Evolutionary conservation across 2,797 vertebrate genomes (phyloP).

Genomic region (Lerista edwardsae): DNA sequence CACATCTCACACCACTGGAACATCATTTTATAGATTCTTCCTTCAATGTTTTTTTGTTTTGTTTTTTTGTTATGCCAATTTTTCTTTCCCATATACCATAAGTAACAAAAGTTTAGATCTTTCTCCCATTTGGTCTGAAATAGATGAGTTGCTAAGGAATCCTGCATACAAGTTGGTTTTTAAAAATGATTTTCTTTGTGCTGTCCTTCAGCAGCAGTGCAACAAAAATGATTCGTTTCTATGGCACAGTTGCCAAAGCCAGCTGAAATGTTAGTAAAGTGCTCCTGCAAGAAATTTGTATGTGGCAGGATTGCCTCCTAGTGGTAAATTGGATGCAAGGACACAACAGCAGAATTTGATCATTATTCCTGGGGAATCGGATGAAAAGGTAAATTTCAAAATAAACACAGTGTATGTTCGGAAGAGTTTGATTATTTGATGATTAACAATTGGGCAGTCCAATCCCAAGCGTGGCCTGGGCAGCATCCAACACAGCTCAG

Average conservation of each 20-base stretch:
- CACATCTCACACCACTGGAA: background rate
- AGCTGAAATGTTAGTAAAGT: accelerated
- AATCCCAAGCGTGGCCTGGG: too few relatives aligned
- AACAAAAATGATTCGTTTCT: background rate
- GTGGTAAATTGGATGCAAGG: constrained; percentile 50
- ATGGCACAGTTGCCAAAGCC: background rate
- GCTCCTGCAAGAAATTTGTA: background rate
- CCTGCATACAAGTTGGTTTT: background rate
- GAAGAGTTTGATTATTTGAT: background rate
- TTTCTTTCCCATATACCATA: background rate
- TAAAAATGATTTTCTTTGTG: background rate
- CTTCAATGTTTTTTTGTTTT: background rate
- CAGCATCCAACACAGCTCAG: too few relatives aligned
- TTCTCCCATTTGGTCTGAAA: background rate
- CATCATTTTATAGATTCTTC: background rate
- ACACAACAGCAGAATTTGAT: background rate
- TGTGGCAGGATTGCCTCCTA: constrained; percentile 56
- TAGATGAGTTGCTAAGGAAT: background rate
- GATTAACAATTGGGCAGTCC: background rate
- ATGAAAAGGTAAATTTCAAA: background rate
- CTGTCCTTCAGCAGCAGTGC: background rate
- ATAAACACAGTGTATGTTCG: background rate
- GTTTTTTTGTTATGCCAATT: background rate
- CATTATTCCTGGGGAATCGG: background rate
- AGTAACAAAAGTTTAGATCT: background rate